Conservation (phyloP, 1,140 invertebrate genomes). For the Diuraphis noxia region DNA sequence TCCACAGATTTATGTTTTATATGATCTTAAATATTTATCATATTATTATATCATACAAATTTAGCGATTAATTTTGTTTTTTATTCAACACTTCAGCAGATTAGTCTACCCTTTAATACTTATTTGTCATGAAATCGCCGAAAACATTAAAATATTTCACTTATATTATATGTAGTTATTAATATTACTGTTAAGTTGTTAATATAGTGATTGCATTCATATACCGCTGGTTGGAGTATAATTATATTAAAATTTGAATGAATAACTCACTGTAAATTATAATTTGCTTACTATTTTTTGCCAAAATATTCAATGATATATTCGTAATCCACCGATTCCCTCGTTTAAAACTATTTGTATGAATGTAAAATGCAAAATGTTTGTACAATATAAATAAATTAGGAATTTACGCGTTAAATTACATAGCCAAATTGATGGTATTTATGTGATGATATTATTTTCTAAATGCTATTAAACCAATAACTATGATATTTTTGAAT, state of each 20-base stretch:
- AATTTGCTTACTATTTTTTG: not conserved
- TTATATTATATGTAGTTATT: too few relatives aligned
- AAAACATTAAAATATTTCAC: not conserved
- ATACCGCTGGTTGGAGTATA: not conserved
- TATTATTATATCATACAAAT: conserved; percentile 1
- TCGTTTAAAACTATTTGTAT: not conserved
- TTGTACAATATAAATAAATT: not conserved
- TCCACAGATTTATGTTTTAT: not conserved
- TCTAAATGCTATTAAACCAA: not conserved
- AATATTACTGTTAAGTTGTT: too few relatives aligned
- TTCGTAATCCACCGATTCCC: not conserved
- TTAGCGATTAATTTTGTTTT: not conserved
- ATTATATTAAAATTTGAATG: not conserved
- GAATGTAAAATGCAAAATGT: not conserved
- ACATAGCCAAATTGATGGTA: not conserved
- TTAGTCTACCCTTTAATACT: not conserved
- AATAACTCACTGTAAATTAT: not conserved
- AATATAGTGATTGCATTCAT: too few relatives aligned
- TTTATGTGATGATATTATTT: not conserved
- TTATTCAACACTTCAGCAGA: not conserved
- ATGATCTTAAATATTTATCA: conserved; percentile 1
- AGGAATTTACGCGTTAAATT: not conserved
- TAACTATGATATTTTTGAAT: not conserved
- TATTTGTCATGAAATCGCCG: not conserved
- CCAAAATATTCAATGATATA: not conserved